Percentiles rank a stretch among this genome's conserved stretches.
Evolutionary conservation across 2,888 invertebrate genomes (phyloP).

Genomic region (Kuschelorhynchus macadamiae): DNA sequence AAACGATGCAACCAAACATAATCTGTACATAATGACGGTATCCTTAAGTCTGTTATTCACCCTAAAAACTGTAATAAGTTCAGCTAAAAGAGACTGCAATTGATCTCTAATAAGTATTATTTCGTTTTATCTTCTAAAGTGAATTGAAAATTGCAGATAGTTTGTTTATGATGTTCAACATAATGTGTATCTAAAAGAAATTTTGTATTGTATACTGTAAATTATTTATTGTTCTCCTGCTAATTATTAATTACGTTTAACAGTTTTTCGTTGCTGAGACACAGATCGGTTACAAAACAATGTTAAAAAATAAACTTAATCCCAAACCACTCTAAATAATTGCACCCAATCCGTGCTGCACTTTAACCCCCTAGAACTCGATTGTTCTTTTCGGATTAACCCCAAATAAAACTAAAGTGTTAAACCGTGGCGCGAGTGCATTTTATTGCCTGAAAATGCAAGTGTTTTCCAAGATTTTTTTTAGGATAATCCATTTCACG

Average conservation of each 20-base stretch:
- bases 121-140: too few relatives aligned
- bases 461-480: constrained; percentile 28
- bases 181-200: too few relatives aligned
- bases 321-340: background rate
- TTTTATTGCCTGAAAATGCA: constrained; percentile 36
- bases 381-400: constrained; percentile 19
- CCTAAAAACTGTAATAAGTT: too few relatives aligned
- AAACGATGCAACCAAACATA: too few relatives aligned
- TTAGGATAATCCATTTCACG: constrained; percentile 18
- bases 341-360: background rate
- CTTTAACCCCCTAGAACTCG: background rate
- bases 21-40: too few relatives aligned
- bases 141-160: too few relatives aligned
- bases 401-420: constrained; percentile 34
- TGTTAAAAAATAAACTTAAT: background rate
- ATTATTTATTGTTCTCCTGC: too few relatives aligned
- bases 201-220: too few relatives aligned
- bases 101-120: too few relatives aligned
- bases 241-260: background rate
- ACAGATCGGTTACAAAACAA: background rate
- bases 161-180: too few relatives aligned
- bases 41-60: too few relatives aligned
- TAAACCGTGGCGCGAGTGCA: constrained; percentile 33
- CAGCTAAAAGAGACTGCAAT: too few relatives aligned
- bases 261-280: background rate